Percentiles rank a stretch among this genome's conserved stretches.
Conservation (phyloP, 1,140 invertebrate genomes). For the silkworm (Bombyx mori) region ASM3026992v2 NC_085107.1:1705501-1706000, state of each 20-base stretch:
- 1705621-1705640: slow-evolving; percentile 92
- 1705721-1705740: slow-evolving; percentile 85
- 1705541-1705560: slow-evolving; percentile 91
- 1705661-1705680: slow-evolving; percentile 93
- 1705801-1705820: slow-evolving; percentile 76
- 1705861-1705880: slow-evolving; percentile 88
- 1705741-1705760: slow-evolving; percentile 84
- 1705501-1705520: slow-evolving; percentile 93
- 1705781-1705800: slow-evolving; percentile 90
- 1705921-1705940: slow-evolving; percentile 92
- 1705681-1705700: slow-evolving; percentile 92
- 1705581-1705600: slow-evolving; percentile 88
- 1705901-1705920: slow-evolving; percentile 94
- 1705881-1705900: slow-evolving; percentile 91
- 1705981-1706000: slow-evolving; percentile 90
- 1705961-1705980: slow-evolving; percentile 93
- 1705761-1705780: slow-evolving; percentile 90
- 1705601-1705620: slow-evolving; percentile 93
- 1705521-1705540: slow-evolving; percentile 85
- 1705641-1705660: slow-evolving; percentile 92
- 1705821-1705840: slow-evolving; percentile 66
- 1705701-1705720: slow-evolving; percentile 89
- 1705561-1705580: slow-evolving; percentile 89
- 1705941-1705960: slow-evolving; percentile 90
- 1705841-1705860: slow-evolving; percentile 79